phyloP scores from a whole-genome alignment of 2,113 vertebrate species.

The Phocoena sinus region DNA sequence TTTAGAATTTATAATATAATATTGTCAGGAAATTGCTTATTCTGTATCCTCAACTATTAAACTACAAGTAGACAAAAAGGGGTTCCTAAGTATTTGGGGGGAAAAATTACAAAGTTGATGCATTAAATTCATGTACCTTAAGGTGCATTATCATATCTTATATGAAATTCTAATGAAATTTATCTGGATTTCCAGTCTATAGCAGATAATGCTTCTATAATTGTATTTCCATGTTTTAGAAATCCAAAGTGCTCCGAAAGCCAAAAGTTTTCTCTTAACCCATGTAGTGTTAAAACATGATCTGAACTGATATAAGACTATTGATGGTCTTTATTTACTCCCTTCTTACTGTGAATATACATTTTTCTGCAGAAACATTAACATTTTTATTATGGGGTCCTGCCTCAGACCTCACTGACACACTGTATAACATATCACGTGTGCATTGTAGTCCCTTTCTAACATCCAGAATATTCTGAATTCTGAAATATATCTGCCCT shows the following conservation, averaged over 20 bases:
- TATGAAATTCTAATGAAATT: slow-evolving; percentile 8
- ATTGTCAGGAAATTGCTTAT: background rate
- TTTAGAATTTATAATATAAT: background rate
- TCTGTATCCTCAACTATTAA: slow-evolving; percentile 17
- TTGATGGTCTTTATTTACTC: background rate
- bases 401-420: background rate
- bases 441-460: background rate
- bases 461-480: slow-evolving; percentile 14
- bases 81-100: background rate
- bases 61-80: background rate
- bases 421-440: background rate
- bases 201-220: background rate
- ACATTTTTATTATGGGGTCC: background rate
- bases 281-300: background rate
- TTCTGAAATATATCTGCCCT: background rate
- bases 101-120: background rate
- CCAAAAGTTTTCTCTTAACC: background rate
- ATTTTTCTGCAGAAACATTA: slow-evolving; percentile 1
- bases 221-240: background rate
- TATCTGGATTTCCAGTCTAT: background rate
- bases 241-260: background rate
- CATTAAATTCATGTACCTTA: background rate
- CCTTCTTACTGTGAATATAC: background rate
- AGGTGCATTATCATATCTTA: background rate
- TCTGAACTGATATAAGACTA: background rate